Evolutionary conservation across 2,113 vertebrate genomes (phyloP).

Genomic region (Thinocorus orbignyianus): DNA sequence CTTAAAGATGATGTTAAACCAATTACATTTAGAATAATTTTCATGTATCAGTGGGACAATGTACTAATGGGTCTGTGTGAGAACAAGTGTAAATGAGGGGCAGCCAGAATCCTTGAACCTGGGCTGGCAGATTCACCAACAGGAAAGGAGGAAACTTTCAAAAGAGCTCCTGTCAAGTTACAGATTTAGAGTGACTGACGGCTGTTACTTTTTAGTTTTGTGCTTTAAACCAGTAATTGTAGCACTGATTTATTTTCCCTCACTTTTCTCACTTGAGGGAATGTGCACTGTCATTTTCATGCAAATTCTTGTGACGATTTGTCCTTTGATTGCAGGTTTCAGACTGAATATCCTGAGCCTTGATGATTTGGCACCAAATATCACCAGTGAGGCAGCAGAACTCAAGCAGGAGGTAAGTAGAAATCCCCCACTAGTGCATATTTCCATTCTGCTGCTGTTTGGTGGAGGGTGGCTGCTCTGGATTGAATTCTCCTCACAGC

Average conservation of each 20-base stretch:
- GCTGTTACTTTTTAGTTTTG: not conserved
- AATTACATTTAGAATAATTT: not conserved
- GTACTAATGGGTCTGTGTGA: not conserved
- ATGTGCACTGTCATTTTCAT: rapidly evolving
- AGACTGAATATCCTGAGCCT: conserved; percentile 83
- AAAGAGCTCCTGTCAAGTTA: not conserved
- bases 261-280: not conserved
- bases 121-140: not conserved
- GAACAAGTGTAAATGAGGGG: not conserved
- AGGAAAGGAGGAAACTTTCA: not conserved
- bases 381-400: not conserved
- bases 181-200: not conserved
- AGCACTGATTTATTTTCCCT: too few relatives aligned
- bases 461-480: not conserved
- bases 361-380: conserved; percentile 78
- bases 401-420: conserved; percentile 51
- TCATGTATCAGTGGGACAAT: not conserved
- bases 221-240: not conserved
- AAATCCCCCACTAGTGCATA: not conserved
- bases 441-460: not conserved
- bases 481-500: not conserved
- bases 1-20: not conserved
- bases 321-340: conserved; percentile 75
- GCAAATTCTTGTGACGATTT: not conserved
- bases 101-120: not conserved